These are phyloP conservation scores for Sebastes itinus DNA, from an alignment of 2,797 vertebrate genomes.

Conservation along the genomic window DNA sequence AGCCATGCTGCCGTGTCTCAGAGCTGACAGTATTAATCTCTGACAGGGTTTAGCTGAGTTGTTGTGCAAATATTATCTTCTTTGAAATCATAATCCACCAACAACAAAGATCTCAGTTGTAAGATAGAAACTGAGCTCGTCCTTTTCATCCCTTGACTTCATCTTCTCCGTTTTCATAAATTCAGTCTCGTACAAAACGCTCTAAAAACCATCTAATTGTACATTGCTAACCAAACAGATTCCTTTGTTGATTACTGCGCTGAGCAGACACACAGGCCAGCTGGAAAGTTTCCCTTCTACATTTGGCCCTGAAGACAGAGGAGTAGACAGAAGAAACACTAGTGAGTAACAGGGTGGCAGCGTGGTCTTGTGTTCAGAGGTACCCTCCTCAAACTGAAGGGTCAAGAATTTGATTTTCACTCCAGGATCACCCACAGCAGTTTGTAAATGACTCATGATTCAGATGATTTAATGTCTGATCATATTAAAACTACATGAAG, in stretches of 20 bases:
- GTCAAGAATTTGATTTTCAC: constrained; percentile 23
- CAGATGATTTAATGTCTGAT: background rate
- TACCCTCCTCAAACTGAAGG: background rate
- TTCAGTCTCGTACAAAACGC: constrained; percentile 40
- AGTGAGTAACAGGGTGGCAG: background rate
- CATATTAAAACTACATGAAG: background rate
- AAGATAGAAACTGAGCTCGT: constrained; percentile 15
- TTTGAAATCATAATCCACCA: background rate
- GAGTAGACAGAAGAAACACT: constrained; percentile 20
- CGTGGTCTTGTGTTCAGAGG: constrained; percentile 1
- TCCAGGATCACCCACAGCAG: background rate
- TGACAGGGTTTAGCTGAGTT: background rate
- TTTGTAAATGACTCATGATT: background rate
- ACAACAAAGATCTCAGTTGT: constrained; percentile 6
- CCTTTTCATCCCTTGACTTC: constrained; percentile 33
- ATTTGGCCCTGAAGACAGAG: constrained; percentile 27
- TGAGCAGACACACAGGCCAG: constrained; percentile 35
- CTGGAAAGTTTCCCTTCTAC: constrained; percentile 46
- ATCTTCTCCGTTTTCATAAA: constrained; percentile 40
- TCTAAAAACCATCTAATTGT: constrained; percentile 54
- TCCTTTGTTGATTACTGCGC: constrained; percentile 54
- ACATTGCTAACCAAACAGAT: constrained; percentile 57
- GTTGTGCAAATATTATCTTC: background rate
- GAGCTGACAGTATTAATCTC: background rate
- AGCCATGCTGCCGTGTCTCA: background rate